These are phyloP conservation scores for Liolophura sinensis DNA, from an alignment of 1,140 invertebrate genomes.

Conservation along the genomic window DNA sequence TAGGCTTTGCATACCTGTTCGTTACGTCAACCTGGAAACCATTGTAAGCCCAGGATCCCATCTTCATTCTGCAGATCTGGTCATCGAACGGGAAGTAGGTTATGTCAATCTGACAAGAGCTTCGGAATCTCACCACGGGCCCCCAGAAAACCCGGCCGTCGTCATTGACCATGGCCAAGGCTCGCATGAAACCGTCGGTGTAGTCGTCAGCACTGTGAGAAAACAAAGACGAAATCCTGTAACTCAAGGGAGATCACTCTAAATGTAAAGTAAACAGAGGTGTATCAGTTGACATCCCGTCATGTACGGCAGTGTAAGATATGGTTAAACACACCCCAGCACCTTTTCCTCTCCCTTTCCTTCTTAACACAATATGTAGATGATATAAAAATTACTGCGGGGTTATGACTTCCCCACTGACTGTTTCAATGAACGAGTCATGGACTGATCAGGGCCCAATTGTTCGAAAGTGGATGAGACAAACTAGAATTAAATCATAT, in stretches of 20 bases:
- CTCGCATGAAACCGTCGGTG: slow-evolving; percentile 62
- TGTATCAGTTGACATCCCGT: too few relatives aligned
- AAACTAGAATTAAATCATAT: too few relatives aligned
- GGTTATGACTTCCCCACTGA: too few relatives aligned
- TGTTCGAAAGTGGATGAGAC: too few relatives aligned
- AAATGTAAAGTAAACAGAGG: too few relatives aligned
- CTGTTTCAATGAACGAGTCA: too few relatives aligned
- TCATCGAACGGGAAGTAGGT: slow-evolving; percentile 99
- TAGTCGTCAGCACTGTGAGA: slow-evolving; percentile 44
- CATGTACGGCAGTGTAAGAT: too few relatives aligned
- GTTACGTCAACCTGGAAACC: slow-evolving; percentile 32
- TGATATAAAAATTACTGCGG: too few relatives aligned
- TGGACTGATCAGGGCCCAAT: too few relatives aligned
- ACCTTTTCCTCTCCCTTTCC: too few relatives aligned
- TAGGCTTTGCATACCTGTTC: neutral
- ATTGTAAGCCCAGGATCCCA: slow-evolving; percentile 58
- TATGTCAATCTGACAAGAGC: slow-evolving; percentile 90
- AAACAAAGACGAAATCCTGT: slow-evolving; percentile 5
- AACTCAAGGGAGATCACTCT: neutral
- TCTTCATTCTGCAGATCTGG: slow-evolving; percentile 91
- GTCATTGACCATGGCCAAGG: slow-evolving; percentile 48
- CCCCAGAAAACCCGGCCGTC: slow-evolving; percentile 52
- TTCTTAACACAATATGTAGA: too few relatives aligned
- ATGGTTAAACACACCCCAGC: too few relatives aligned
- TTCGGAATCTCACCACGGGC: slow-evolving; percentile 52